Conservation (phyloP, 2,888 invertebrate genomes). For the Stenichneumon culpator region DNA sequence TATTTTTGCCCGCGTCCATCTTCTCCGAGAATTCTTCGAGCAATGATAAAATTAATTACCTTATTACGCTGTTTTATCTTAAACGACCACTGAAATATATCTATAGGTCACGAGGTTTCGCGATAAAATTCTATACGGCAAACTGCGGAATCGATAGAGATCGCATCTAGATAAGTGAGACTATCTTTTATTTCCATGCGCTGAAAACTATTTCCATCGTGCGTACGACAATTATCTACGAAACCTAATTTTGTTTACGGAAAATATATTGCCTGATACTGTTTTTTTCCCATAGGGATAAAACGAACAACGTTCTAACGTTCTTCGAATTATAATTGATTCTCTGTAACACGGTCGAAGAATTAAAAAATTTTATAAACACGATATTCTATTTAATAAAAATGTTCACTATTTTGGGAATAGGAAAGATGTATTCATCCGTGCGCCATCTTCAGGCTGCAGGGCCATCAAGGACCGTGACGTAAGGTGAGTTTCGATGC, state of each 20-base stretch:
- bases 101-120: conserved; percentile 15
- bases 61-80: neutral
- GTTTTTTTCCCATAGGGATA: neutral
- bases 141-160: neutral
- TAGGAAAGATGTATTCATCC: no score
- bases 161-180: neutral
- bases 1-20: conserved; percentile 73
- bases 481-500: no score
- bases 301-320: no score
- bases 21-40: conserved; percentile 26
- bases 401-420: no score
- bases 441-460: no score
- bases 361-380: no score
- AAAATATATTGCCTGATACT: neutral
- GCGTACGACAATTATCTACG: neutral
- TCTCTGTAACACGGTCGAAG: no score
- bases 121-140: neutral
- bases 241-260: neutral
- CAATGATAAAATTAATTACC: neutral
- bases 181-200: neutral
- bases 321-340: no score
- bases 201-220: neutral
- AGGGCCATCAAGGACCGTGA: no score
- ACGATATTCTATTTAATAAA: no score
- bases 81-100: neutral